A percentile compares a stretch with the other conserved stretches of the same genome.
Evolutionary conservation across 2,797 vertebrate species (phyloP).

Genomic region (Rhinogobio ventralis): DNA sequence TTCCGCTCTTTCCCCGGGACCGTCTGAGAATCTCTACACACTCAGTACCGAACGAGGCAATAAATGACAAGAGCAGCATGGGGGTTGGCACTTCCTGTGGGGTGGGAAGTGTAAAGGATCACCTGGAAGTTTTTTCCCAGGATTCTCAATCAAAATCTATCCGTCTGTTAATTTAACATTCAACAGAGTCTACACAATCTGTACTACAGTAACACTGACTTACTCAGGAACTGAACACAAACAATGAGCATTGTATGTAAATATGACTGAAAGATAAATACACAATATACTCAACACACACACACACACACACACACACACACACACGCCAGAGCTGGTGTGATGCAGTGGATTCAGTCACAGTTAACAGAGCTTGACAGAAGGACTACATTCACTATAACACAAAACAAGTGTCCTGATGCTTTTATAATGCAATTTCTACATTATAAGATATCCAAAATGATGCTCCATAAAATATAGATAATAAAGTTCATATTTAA

Average conservation of each 20-base stretch:
- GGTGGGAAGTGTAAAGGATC: not conserved
- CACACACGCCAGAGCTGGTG: not conserved
- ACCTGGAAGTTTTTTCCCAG: slow-evolving; percentile 21
- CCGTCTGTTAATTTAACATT: not conserved
- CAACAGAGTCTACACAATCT: not conserved
- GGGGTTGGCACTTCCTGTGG: not conserved
- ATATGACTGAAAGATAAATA: not conserved
- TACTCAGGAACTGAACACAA: not conserved
- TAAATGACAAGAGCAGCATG: not conserved
- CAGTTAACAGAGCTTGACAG: not conserved
- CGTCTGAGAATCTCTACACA: not conserved
- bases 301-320: not conserved
- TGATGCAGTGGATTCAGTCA: too few relatives aligned
- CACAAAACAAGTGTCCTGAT: not conserved
- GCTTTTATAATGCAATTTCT: not conserved
- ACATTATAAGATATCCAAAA: not conserved
- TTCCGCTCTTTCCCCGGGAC: not conserved
- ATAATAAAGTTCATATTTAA: not conserved
- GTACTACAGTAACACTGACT: not conserved
- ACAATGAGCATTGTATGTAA: not conserved
- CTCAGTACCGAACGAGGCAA: not conserved
- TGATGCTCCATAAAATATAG: not conserved
- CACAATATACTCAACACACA: not conserved
- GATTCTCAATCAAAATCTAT: not conserved
- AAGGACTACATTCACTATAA: not conserved